phyloP scores from a whole-genome alignment of 2,113 vertebrate genomes.

The Sceloporus tristichus region DNA sequence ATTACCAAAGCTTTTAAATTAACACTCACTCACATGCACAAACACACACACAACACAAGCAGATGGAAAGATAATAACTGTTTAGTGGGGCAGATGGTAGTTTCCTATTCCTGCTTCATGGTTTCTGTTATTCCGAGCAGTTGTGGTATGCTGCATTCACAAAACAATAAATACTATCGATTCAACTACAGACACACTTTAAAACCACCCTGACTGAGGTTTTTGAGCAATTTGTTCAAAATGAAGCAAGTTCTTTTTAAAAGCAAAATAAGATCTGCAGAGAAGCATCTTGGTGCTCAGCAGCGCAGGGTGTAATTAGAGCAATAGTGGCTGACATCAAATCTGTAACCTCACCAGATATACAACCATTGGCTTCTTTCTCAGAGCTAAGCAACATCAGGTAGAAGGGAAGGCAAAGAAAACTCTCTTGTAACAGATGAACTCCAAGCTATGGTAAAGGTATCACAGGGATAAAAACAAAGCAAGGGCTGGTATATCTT shows the following conservation, averaged over 20 bases:
- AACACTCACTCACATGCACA: constrained; percentile 61
- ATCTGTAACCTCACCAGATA: constrained; percentile 38
- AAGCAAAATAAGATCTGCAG: constrained; percentile 61
- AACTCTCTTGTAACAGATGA: neutral
- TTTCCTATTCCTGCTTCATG: constrained; percentile 78
- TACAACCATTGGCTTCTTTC: constrained; percentile 53
- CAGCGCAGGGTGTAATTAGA: constrained; percentile 68
- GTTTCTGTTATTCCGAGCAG: constrained; percentile 79
- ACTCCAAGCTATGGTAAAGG: constrained; percentile 42
- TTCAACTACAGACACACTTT: constrained; percentile 53
- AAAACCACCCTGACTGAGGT: constrained; percentile 74
- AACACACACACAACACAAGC: constrained; percentile 53
- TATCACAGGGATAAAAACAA: constrained; percentile 55
- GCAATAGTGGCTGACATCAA: constrained; percentile 33
- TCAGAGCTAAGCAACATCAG: constrained; percentile 30
- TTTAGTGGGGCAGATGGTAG: constrained; percentile 82
- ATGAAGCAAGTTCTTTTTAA: constrained; percentile 68
- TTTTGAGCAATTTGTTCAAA: constrained; percentile 75
- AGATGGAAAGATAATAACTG: constrained; percentile 81
- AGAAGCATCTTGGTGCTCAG: constrained; percentile 59
- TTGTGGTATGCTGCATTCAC: constrained; percentile 71
- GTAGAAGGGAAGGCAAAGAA: constrained; percentile 42
- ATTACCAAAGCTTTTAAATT: constrained; percentile 66
- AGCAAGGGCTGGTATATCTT: constrained; percentile 17
- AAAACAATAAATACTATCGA: constrained; percentile 73